Percentiles rank a stretch among this genome's conserved stretches.
phyloP scores from a whole-genome alignment of 2,797 vertebrate genomes.

The Chaetodon trifasciatus region DNA sequence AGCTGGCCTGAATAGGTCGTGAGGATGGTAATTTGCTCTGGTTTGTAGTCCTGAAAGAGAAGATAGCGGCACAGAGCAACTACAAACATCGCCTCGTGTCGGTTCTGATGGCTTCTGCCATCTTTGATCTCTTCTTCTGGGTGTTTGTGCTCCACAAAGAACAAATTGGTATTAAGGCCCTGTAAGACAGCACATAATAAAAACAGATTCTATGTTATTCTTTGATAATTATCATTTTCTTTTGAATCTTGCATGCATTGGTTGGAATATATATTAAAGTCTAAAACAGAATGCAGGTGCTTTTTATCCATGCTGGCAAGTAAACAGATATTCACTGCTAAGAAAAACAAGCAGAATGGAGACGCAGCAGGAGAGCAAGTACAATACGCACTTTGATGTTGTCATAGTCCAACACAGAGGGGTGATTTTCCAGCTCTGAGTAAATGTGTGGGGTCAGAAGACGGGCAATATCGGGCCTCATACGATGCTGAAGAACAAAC shows the following conservation, averaged over 20 bases:
- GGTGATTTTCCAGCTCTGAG: slow-evolving; percentile 91
- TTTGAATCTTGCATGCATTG: background rate
- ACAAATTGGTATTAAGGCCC: slow-evolving; percentile 91
- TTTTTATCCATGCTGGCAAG: background rate
- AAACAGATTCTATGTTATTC: background rate
- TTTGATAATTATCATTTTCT: slow-evolving; percentile 2
- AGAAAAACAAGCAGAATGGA: slow-evolving; percentile 19
- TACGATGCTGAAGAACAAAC: slow-evolving; percentile 89
- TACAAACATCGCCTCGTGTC: slow-evolving; percentile 91
- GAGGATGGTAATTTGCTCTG: slow-evolving; percentile 95
- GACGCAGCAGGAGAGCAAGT: slow-evolving; percentile 26
- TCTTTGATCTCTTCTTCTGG: slow-evolving; percentile 90
- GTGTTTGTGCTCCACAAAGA: slow-evolving; percentile 91
- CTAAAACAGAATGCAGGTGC: slow-evolving; percentile 3
- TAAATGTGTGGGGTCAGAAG: slow-evolving; percentile 95
- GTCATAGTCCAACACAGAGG: slow-evolving; percentile 92
- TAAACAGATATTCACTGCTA: slow-evolving; percentile 14
- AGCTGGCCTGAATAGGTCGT: slow-evolving; percentile 96
- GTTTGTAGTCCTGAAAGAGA: slow-evolving; percentile 90
- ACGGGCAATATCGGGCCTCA: slow-evolving; percentile 94
- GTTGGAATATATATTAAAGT: slow-evolving; percentile 18
- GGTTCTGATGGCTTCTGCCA: slow-evolving; percentile 93
- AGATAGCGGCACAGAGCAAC: slow-evolving; percentile 92
- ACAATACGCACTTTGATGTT: slow-evolving; percentile 89
- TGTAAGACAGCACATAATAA: slow-evolving; percentile 67